Evolutionary conservation across 2,888 invertebrate species (phyloP).

Genomic region (Ommatoiulus sabulosus): DNA sequence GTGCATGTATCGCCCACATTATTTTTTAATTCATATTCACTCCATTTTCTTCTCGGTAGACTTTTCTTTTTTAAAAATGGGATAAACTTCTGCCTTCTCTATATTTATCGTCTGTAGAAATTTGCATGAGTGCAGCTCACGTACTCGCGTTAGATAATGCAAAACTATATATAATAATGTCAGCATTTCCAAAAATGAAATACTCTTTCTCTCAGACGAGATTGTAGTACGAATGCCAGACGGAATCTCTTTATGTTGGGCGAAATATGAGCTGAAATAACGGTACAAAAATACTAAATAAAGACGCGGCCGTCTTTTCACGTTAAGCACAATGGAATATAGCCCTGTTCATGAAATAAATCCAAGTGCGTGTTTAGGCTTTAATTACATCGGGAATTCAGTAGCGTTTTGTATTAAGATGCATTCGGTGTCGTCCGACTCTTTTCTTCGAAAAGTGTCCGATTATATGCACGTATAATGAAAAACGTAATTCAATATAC

Average conservation of each 20-base stretch:
- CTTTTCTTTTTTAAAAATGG: neutral
- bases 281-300: neutral
- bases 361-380: neutral
- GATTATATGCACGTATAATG: too few species aligned
- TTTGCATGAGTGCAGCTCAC: slow-evolving; percentile 44
- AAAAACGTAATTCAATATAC: too few species aligned
- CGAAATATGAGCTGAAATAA: neutral
- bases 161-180: slow-evolving; percentile 47
- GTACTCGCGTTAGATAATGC: slow-evolving; percentile 37
- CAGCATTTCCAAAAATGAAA: slow-evolving; percentile 39
- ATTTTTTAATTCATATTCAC: neutral
- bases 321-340: neutral
- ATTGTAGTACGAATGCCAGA: neutral
- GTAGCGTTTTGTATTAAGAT: too few species aligned
- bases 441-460: too few species aligned
- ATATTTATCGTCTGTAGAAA: slow-evolving; percentile 35
- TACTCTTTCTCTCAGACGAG: slow-evolving; percentile 45
- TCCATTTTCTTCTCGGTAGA: neutral
- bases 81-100: neutral
- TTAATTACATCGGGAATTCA: too few species aligned
- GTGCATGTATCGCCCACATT: neutral
- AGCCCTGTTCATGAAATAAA: neutral
- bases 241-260: neutral
- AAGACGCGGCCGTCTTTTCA: neutral
- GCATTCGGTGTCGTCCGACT: too few species aligned